Base-by-base conservation (phyloP, 2,888 invertebrate genomes). In the Melanargia galathea region DNA sequence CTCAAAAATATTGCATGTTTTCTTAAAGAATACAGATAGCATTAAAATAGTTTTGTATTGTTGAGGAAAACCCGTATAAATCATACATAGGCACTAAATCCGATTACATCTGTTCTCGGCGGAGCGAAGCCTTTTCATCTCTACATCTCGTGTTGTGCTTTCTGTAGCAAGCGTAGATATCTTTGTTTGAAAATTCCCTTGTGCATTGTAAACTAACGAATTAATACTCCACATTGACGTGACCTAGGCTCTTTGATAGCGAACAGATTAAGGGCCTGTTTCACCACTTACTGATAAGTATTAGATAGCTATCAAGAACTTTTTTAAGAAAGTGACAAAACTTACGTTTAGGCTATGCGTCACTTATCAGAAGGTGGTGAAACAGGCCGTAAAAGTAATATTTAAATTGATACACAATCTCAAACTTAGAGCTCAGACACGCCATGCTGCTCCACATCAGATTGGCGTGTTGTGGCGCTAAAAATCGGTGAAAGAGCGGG, bases 21-120 rank as follows among this genome's bases (percentile, higher is more conserved):
- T 49, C 55, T 49, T 49, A 16, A 11, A 58, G 24, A 20, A n/a
- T n/a, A n/a, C n/a, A 45, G 33, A 51, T 20, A 22, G 40, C 16
- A 46, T 45, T 62, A 56, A 59, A 55, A 62, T 51, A 40, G 40
- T 60, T 52, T 56, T 52, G 61, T 60, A 57, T 63, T 63, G 63
- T 57, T 54, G 54, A 66, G 60, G 54, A 55, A 66, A 63, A 43
- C 61, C 57, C 48, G 48, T 61, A 63, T 63, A 67, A 65, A 67
- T 67, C 67, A 69, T 67, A 69, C 65, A 65, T 69, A 64, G 67
- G 65, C 55, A 55, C 54, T 60, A 67, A 71, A 72, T 70, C 71
- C 68, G 71, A 72, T 72, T 72, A 70, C 66, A 67, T 60, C 60
- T 68, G 63, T 66, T 68, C 69, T 69, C 69, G 58, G 60, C 67